phyloP scores from a whole-genome alignment of 2,113 vertebrate species.

The Boleophthalmus pectinirostris region DNA sequence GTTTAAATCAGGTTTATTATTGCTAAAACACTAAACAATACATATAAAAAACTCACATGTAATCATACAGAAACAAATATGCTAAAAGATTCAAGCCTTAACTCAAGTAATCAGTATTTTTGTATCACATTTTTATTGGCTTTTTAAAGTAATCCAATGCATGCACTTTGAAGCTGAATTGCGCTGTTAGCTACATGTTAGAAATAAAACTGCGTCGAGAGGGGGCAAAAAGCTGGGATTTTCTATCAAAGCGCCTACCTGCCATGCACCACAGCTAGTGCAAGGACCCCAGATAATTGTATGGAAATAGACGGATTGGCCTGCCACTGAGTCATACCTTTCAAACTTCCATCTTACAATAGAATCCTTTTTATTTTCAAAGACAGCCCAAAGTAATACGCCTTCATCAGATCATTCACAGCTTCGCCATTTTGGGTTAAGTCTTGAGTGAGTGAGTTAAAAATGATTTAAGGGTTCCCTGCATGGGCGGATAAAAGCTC shows the following conservation, averaged over 20 bases:
- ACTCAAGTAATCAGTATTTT: neutral
- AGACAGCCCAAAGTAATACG: slow-evolving; percentile 34
- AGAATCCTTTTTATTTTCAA: slow-evolving; percentile 26
- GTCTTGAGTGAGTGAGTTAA: slow-evolving; percentile 29
- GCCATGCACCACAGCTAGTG: neutral
- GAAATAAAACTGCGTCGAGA: neutral
- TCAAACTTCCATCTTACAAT: slow-evolving; percentile 7
- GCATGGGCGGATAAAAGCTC: slow-evolving; percentile 27
- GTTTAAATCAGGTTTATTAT: slow-evolving; percentile 51
- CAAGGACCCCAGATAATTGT: slow-evolving; percentile 8
- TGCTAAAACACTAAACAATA: neutral
- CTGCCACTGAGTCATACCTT: neutral
- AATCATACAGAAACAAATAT: neutral
- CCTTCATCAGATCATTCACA: slow-evolving; percentile 31
- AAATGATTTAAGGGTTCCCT: slow-evolving; percentile 35
- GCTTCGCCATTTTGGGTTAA: slow-evolving; percentile 34
- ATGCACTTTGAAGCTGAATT: neutral
- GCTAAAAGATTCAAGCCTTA: neutral
- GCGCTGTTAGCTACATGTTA: neutral
- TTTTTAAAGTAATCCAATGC: neutral
- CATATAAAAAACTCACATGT: neutral
- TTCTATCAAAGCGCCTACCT: neutral
- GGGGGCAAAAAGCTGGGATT: neutral
- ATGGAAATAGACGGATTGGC: slow-evolving; percentile 17
- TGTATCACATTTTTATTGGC: neutral